phyloP scores from a whole-genome alignment of 2,888 invertebrate species.

The Macrosiphum euphorbiae region DNA sequence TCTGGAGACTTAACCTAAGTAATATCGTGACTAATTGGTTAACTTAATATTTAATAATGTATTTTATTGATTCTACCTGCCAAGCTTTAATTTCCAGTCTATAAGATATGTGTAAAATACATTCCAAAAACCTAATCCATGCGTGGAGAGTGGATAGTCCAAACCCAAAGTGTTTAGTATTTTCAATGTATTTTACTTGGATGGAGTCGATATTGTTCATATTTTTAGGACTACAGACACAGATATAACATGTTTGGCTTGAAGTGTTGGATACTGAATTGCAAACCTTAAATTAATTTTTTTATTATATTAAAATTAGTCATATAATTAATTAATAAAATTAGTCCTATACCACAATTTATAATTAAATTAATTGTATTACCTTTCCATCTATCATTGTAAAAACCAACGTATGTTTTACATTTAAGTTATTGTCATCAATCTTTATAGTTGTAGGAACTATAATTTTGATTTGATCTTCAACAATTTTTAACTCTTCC shows the following conservation, averaged over 20 bases:
- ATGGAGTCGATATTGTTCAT: conserved; percentile 19
- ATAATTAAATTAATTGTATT: neutral
- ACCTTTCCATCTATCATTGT: conserved; percentile 34
- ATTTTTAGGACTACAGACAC: conserved; percentile 21
- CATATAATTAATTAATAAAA: too few relatives aligned
- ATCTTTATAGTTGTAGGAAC: conserved; percentile 23
- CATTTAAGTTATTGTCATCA: conserved; percentile 18
- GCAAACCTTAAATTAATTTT: conserved; percentile 6
- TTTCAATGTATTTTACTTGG: conserved; percentile 19
- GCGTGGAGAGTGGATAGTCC: conserved; percentile 7
- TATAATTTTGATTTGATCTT: conserved; percentile 31
- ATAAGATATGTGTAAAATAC: conserved; percentile 21
- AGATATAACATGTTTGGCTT: conserved; percentile 17
- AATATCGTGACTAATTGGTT: neutral
- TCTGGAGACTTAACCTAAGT: neutral
- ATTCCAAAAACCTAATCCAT: neutral
- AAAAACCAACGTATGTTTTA: conserved; percentile 28
- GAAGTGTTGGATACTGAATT: conserved; percentile 16
- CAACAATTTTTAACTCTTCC: conserved; percentile 27
- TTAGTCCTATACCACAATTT: too few relatives aligned
- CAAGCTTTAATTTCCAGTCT: neutral
- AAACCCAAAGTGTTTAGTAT: conserved; percentile 15
- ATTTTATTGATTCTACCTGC: too few relatives aligned
- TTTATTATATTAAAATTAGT: neutral
- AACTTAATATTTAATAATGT: too few relatives aligned